Evolutionary conservation across 2,797 vertebrate genomes (phyloP).

Genomic region (Halcyon leucocephala): DNA sequence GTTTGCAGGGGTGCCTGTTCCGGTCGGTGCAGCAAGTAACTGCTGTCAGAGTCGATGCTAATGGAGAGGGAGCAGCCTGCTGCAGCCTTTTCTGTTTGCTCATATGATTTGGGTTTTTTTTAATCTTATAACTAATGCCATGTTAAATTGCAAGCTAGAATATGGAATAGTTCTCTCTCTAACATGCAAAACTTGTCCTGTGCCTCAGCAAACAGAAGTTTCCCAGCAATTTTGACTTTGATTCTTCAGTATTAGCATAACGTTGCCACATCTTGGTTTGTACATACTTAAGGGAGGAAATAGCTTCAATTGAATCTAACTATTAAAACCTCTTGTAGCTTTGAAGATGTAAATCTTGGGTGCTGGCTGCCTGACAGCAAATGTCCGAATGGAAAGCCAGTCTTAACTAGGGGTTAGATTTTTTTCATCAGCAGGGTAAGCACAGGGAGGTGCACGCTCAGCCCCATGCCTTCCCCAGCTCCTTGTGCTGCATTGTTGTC

Average conservation of each 20-base stretch:
- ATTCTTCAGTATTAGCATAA: slow-evolving; percentile 34
- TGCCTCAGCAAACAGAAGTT: background rate
- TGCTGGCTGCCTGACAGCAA: slow-evolving; percentile 3
- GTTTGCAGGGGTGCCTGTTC: background rate
- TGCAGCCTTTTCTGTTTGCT: background rate
- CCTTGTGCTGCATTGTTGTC: background rate
- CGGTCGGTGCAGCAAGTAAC: background rate
- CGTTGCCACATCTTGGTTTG: slow-evolving; percentile 30
- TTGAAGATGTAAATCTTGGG: slow-evolving; percentile 4
- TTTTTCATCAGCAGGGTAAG: background rate
- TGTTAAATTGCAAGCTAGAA: background rate
- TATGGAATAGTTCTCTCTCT: slow-evolving; percentile 23
- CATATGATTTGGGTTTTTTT: background rate
- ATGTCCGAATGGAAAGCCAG: background rate
- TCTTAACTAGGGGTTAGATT: background rate
- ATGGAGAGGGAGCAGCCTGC: background rate
- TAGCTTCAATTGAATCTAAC: background rate
- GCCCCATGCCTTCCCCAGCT: background rate
- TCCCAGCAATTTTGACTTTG: slow-evolving; percentile 50
- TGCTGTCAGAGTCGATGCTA: background rate
- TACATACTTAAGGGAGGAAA: slow-evolving; percentile 16
- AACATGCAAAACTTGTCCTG: background rate
- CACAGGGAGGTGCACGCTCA: background rate
- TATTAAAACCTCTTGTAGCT: slow-evolving; percentile 6
- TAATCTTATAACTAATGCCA: background rate